Conservation (phyloP, 2,888 invertebrate species). For the Andrena dorsata region DNA sequence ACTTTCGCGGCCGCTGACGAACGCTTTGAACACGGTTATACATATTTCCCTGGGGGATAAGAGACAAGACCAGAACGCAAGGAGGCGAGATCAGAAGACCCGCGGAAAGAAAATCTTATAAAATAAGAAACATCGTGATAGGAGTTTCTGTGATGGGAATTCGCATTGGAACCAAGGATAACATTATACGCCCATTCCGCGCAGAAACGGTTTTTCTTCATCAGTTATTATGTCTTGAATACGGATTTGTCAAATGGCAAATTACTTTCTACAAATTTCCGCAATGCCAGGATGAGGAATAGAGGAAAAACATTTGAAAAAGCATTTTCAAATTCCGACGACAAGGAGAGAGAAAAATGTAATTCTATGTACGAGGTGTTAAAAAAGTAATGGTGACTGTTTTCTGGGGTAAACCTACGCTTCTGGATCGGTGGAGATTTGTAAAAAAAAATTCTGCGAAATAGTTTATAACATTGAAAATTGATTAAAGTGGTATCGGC, state of each 20-base stretch:
- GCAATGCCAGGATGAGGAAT: too few relatives aligned
- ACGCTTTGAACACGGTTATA: slow-evolving; percentile 77
- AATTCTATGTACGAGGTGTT: neutral
- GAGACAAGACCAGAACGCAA: slow-evolving; percentile 70
- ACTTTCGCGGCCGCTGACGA: slow-evolving; percentile 77
- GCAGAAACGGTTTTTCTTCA: neutral
- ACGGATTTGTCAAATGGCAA: neutral
- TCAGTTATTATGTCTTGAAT: neutral
- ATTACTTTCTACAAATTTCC: neutral
- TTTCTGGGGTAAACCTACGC: neutral
- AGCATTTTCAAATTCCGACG: neutral
- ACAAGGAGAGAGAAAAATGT: neutral
- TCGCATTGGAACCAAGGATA: slow-evolving; percentile 19
- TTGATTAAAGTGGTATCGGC: too few relatives aligned
- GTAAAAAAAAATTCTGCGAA: too few relatives aligned
- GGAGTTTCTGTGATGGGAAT: slow-evolving; percentile 52
- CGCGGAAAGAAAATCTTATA: slow-evolving; percentile 55
- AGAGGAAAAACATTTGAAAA: too few relatives aligned
- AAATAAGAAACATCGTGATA: slow-evolving; percentile 61
- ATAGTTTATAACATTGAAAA: too few relatives aligned
- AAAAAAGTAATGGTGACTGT: neutral
- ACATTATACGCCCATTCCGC: too few relatives aligned
- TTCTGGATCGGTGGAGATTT: too few relatives aligned
- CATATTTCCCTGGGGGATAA: slow-evolving; percentile 80
- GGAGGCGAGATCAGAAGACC: slow-evolving; percentile 69